These are phyloP conservation scores for Euwallacea fornicatus DNA, from an alignment of 1,140 invertebrate genomes.

Conservation along the genomic window DNA sequence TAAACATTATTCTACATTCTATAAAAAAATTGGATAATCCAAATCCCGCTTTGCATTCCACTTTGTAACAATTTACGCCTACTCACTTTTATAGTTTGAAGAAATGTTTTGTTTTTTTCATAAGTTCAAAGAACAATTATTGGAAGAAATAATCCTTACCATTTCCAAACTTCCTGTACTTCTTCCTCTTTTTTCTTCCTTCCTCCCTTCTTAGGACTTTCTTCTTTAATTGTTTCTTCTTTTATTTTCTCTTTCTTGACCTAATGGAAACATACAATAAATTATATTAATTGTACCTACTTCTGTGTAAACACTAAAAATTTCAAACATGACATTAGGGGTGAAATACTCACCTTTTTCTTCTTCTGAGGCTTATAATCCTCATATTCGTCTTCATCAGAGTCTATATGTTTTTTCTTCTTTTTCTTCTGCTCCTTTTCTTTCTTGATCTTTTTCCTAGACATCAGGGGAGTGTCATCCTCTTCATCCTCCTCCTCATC, in stretches of 20 bases:
- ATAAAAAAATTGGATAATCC: no score
- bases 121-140: background rate
- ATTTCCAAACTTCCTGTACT: conserved; percentile 90
- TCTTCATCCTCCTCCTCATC: conserved; percentile 63
- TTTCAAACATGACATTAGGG: background rate
- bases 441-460: conserved; percentile 72
- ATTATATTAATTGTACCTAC: background rate
- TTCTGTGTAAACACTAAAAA: no score
- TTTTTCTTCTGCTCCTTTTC: conserved; percentile 61
- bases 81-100: no score
- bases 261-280: conserved; percentile 40
- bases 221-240: conserved; percentile 54
- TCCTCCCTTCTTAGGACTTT: conserved; percentile 58
- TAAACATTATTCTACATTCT: no score
- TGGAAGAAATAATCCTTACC: conserved; percentile 60
- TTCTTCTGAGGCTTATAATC: conserved; percentile 61
- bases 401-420: conserved; percentile 61
- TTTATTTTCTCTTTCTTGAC: conserved; percentile 52
- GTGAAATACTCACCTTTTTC: conserved; percentile 54
- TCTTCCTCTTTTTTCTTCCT: conserved; percentile 80
- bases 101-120: no score
- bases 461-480: conserved; percentile 67
- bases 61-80: no score
- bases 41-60: no score
- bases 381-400: conserved; percentile 62